Evolutionary conservation across 2,113 vertebrate species (phyloP).

Genomic region (Sardina pilchardus): DNA sequence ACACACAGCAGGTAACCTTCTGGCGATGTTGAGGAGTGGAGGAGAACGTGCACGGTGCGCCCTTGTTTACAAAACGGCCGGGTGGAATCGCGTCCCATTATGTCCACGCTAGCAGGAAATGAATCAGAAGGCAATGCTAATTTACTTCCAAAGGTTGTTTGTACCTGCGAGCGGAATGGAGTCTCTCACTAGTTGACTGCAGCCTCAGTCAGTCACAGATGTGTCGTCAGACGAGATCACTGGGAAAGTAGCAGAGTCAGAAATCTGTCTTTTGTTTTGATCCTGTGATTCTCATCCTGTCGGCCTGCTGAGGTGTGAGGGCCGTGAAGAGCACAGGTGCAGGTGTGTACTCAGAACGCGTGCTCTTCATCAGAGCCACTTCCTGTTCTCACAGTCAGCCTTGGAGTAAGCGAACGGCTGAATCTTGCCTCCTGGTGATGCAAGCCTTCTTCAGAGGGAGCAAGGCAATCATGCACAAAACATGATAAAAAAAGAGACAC

Average conservation of each 20-base stretch:
- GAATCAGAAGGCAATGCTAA: not conserved
- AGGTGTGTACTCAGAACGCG: not conserved
- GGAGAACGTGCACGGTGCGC: not conserved
- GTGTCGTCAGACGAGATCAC: not conserved
- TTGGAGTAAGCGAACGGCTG: too few species aligned
- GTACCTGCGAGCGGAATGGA: not conserved
- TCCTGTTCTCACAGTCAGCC: not conserved
- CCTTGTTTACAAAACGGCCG: not conserved
- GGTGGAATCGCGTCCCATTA: not conserved
- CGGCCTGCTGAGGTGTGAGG: too few species aligned
- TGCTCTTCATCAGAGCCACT: not conserved
- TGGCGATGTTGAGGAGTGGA: not conserved
- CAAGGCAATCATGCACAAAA: not conserved
- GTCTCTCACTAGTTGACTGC: not conserved
- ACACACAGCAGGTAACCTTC: not conserved
- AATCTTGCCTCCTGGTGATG: too few species aligned
- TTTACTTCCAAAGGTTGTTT: not conserved
- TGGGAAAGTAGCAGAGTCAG: not conserved
- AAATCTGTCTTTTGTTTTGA: not conserved
- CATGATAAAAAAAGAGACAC: not conserved
- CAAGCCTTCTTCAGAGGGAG: too few species aligned
- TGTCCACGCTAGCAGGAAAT: not conserved
- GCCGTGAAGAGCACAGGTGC: too few species aligned
- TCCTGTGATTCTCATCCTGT: too few species aligned
- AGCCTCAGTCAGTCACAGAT: not conserved